A percentile compares a stretch with the other conserved stretches of the same genome.
Evolutionary conservation across 2,797 vertebrate species (phyloP).

Genomic region (Clarias pachynema): DNA sequence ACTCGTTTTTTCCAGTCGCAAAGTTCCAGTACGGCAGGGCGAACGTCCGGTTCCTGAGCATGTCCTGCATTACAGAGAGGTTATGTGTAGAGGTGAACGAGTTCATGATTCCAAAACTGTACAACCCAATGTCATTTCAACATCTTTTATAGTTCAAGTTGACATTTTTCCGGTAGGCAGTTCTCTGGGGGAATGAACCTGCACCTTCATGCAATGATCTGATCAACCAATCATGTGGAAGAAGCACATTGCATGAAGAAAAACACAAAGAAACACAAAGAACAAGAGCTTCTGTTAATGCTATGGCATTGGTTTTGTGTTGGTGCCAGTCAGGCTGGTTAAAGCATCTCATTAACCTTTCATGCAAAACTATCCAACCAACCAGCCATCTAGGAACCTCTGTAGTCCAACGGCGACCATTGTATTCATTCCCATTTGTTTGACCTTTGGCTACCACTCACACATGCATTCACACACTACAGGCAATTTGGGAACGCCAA

Average conservation of each 20-base stretch:
- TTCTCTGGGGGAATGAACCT: not conserved
- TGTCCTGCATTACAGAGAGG: conserved; percentile 74
- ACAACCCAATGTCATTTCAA: not conserved
- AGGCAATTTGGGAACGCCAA: not conserved
- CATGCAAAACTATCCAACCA: not conserved
- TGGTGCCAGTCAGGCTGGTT: not conserved
- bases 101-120: not conserved
- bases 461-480: not conserved
- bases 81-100: not conserved
- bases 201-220: not conserved
- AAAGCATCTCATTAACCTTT: not conserved
- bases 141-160: not conserved
- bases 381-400: too few species aligned
- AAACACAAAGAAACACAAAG: not conserved
- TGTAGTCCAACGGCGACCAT: too few species aligned
- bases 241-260: not conserved
- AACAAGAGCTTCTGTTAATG: not conserved
- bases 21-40: conserved; percentile 98
- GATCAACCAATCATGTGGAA: not conserved
- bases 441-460: not conserved
- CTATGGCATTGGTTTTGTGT: not conserved
- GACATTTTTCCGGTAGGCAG: not conserved
- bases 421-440: too few species aligned
- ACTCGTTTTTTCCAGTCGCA: conserved; percentile 87
- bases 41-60: conserved; percentile 86